Evolutionary conservation across 1,140 invertebrate species (phyloP), one percentile per base, ranked within the genome.

Genomic region (Leguminivora glycinivorella): DNA sequence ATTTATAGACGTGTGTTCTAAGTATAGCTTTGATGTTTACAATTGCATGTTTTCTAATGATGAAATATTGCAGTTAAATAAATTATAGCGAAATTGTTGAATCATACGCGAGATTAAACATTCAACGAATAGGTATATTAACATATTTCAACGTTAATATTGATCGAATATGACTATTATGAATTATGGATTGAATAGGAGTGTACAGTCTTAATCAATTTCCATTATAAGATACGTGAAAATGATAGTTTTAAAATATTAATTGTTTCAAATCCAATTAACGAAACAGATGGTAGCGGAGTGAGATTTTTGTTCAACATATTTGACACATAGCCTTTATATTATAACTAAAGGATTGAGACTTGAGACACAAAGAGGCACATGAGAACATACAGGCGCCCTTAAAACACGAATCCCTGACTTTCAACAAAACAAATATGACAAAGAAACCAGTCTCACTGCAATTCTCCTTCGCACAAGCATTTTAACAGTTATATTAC

Each of bases 1-100:
- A 70, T 72, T 72, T 72, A 72, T 72, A 47, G 38, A 68, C 7
- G 17, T 31, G 34, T 40, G 67, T 68, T 67, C 56, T 31, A 71
- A 66, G n/a, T 63, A 63, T 63, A 63, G n/a, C 14, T 63, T 34
- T 34, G 58, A 63, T 63, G 25, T 63, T 29, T 19, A 31, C 26
- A 22, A 31, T 63, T 63, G 58, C 26, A 63, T 63, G 25, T 29
- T 34, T 63, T 31, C 9, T n/a, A 19, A 63, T 29, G 14, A 29
- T 63, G 25, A 58, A 29, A 29, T 63, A 63, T 63, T 34, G 26
- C 14, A 29, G 26, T 34, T 34, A 29, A n/a, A 29, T 29, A 29
- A 17, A 63, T 29, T 34, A 7, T 34, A 34, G 1, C 19, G 17
- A 52, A 52, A 22, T 52, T 19, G 22, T 52, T 22, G n/a, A 47